Conservation (phyloP, 2,113 vertebrate species). For the Eclectus roratus region DNA sequence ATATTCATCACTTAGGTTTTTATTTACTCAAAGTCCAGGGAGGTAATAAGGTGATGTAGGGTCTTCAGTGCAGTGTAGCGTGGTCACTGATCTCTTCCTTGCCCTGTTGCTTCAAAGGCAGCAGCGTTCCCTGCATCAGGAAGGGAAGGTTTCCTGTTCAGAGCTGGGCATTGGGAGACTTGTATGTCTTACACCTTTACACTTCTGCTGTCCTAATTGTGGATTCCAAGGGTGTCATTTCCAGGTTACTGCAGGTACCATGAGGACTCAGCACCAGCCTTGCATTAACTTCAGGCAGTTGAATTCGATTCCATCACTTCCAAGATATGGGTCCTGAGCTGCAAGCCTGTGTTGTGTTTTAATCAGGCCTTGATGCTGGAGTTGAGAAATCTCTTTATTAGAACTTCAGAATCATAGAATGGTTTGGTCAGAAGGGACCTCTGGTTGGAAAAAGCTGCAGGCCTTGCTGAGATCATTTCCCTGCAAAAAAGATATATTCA, state of each 20-base stretch:
- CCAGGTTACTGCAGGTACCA: not conserved
- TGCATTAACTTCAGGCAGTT: not conserved
- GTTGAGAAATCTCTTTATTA: not conserved
- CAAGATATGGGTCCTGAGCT: not conserved
- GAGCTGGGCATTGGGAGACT: not conserved
- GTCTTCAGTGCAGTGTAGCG: fast-evolving
- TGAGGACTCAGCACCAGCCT: not conserved
- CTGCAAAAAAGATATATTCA: not conserved
- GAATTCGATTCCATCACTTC: not conserved
- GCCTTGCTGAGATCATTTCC: not conserved
- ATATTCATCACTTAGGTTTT: not conserved
- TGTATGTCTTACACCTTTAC: fast-evolving
- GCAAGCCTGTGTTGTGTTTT: not conserved
- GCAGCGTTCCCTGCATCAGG: not conserved
- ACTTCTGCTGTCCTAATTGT: not conserved
- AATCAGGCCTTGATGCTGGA: not conserved
- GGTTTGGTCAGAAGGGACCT: not conserved
- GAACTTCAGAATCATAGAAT: not conserved
- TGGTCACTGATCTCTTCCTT: not conserved
- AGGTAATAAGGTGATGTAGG: not conserved
- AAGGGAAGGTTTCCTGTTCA: not conserved
- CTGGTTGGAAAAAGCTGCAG: not conserved
- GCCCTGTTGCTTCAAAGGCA: not conserved
- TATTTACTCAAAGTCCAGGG: not conserved
- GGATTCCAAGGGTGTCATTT: not conserved